These are phyloP conservation scores for Crocidura indochinensis DNA, from an alignment of 2,797 vertebrate genomes.

Conservation along the genomic window DNA sequence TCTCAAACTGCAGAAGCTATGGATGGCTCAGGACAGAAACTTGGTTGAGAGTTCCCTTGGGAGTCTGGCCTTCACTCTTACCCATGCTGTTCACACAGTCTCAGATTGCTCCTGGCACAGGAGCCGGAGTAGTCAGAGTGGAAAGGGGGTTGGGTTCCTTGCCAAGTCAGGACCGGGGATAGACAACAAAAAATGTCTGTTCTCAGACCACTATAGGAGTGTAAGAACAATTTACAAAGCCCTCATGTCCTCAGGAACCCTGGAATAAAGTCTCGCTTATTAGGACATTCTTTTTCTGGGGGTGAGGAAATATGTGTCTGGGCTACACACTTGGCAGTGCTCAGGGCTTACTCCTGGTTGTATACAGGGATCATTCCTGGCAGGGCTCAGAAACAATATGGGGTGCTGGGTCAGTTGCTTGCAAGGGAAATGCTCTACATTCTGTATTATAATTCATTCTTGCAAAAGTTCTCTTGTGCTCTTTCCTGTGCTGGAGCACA, in stretches of 20 bases:
- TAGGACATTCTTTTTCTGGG: too few relatives aligned
- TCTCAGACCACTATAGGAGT: neutral
- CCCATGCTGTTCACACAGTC: neutral
- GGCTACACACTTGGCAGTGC: too few relatives aligned
- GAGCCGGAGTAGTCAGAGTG: rapidly evolving
- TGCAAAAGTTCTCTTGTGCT: too few relatives aligned
- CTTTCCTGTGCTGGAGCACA: too few relatives aligned
- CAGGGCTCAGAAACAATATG: too few relatives aligned
- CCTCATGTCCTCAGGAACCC: neutral
- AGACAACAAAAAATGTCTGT: neutral
- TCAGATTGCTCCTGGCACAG: neutral
- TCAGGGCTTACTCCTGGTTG: too few relatives aligned
- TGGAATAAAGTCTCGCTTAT: neutral
- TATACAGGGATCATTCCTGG: too few relatives aligned
- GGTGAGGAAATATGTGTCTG: too few relatives aligned
- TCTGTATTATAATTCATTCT: too few relatives aligned
- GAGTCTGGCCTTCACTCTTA: neutral
- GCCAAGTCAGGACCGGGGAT: neutral
- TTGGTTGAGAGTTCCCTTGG: neutral
- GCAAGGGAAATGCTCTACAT: too few relatives aligned
- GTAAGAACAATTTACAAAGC: neutral
- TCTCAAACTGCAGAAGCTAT: constrained; percentile 18
- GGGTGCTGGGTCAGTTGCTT: too few relatives aligned
- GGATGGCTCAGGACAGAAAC: constrained; percentile 4
- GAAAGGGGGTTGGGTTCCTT: neutral